phyloP scores from a whole-genome alignment of 2,113 vertebrate species.

The Ammodytes marinus region DNA sequence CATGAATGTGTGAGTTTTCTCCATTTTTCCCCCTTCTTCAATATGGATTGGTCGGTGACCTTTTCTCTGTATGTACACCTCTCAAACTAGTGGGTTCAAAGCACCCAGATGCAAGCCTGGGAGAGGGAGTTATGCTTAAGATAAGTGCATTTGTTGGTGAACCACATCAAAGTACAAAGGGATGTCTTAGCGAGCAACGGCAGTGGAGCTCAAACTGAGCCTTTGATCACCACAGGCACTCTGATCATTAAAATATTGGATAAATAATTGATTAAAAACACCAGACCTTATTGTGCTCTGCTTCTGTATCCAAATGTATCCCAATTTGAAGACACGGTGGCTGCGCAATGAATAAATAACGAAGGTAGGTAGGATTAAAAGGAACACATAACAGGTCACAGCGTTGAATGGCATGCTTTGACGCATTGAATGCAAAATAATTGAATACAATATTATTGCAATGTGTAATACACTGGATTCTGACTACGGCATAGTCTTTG shows the following conservation, averaged over 20 bases:
- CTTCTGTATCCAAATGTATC: constrained; percentile 79
- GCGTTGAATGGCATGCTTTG: not conserved
- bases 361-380: constrained; percentile 5
- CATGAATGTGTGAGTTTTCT: constrained; percentile 33
- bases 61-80: constrained; percentile 49
- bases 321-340: constrained; percentile 62
- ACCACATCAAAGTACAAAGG: constrained; percentile 84
- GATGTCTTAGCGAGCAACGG: constrained; percentile 82
- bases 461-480: not conserved
- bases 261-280: constrained; percentile 92
- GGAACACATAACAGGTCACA: not conserved
- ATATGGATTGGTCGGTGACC: constrained; percentile 71
- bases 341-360: constrained; percentile 50
- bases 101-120: constrained; percentile 63
- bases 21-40: not conserved
- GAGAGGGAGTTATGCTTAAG: constrained; percentile 78
- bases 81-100: constrained; percentile 73
- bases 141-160: constrained; percentile 85
- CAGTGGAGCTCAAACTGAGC: constrained; percentile 81
- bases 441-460: constrained; percentile 8
- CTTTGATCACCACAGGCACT: constrained; percentile 89
- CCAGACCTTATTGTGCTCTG: constrained; percentile 83
- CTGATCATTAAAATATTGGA: constrained; percentile 89
- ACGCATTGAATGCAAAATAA: not conserved
- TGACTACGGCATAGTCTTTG: constrained; percentile 7